phyloP scores from a whole-genome alignment of 2,888 invertebrate species.

The Chaitophorus viminalis region DNA sequence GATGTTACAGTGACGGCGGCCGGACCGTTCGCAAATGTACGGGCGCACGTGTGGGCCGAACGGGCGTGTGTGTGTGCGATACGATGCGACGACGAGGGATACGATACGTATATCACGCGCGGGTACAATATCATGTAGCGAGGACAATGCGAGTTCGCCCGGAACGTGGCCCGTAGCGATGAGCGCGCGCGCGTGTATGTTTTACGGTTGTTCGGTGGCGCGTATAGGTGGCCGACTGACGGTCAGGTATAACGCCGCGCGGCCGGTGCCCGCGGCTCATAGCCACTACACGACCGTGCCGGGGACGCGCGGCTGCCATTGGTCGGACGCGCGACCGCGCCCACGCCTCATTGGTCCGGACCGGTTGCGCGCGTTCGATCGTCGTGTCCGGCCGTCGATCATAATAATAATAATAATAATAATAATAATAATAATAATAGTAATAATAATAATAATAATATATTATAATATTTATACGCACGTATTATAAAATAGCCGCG shows the following conservation, averaged over 20 bases:
- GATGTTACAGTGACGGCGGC: too few species aligned
- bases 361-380: slow-evolving; percentile 29
- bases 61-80: too few species aligned
- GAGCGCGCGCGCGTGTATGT: slow-evolving; percentile 1
- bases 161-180: slow-evolving; percentile 57
- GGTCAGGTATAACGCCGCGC: slow-evolving; percentile 37
- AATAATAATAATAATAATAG: too few species aligned
- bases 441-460: too few species aligned
- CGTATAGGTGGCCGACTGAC: slow-evolving; percentile 59
- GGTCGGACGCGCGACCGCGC: slow-evolving; percentile 45
- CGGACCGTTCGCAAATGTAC: too few species aligned
- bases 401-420: too few species aligned
- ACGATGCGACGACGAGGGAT: too few species aligned
- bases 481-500: too few species aligned
- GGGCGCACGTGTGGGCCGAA: too few species aligned
- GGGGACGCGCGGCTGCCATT: slow-evolving; percentile 41
- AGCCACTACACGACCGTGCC: slow-evolving; percentile 22
- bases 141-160: background rate
- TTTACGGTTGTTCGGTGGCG: slow-evolving; percentile 42
- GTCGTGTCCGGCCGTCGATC: background rate
- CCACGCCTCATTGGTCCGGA: slow-evolving; percentile 50
- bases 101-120: background rate
- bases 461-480: too few species aligned
- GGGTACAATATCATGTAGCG: background rate
- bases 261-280: slow-evolving; percentile 56